Base-by-base conservation (phyloP, 2,888 invertebrate genomes). In the Liposcelis brunnea region DNA sequence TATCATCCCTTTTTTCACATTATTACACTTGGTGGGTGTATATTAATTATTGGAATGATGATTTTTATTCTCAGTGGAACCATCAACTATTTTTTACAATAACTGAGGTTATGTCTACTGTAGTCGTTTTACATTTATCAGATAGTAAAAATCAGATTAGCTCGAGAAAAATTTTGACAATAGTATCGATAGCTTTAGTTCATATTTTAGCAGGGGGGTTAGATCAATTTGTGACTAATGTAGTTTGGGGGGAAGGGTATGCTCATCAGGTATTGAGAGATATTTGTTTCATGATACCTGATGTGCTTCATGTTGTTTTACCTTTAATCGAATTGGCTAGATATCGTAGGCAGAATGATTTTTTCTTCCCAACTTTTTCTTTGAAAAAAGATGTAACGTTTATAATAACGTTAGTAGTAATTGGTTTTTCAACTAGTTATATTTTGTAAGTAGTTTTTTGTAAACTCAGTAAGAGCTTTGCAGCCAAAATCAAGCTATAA, bases 11-110 rank as follows among this genome's bases (percentile, higher is more conserved):
- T 52, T 77, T 76, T 57, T 74, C 77, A 2, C 75, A 77, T 54
- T 78, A 77, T 54, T 78, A 77, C 54, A 71, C 75, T 2, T 77
- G 76, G 62, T 78, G 77, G 78, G 70, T 70, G 42, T 75, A 74
- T 52, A 70, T 77, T 49, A 77, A 77, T 59, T 78, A 77, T 55
- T 76, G 75, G 68, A 78, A 78, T 53, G 78, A 78, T 51, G 77
- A 77, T 50, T 78, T 73, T 56, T 77, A 77, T 58, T 68, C 68
- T 21, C 76, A 76, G 56, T 78, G 76, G 76, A 72, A 74, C 56
- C 77, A 78, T 59, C 78, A 78, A 56, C 58, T 75, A 51, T 74
- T 76, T 57, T 74, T 73, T 55, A 69, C 71, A 55, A 50, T 72
- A 35, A 75, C 77, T 8, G 78, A 78, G 62, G 54, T 76, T 16